Percentiles rank a stretch among this genome's conserved stretches.
phyloP scores from a whole-genome alignment of 1,140 invertebrate species.

The Eubasilissa regina region DNA sequence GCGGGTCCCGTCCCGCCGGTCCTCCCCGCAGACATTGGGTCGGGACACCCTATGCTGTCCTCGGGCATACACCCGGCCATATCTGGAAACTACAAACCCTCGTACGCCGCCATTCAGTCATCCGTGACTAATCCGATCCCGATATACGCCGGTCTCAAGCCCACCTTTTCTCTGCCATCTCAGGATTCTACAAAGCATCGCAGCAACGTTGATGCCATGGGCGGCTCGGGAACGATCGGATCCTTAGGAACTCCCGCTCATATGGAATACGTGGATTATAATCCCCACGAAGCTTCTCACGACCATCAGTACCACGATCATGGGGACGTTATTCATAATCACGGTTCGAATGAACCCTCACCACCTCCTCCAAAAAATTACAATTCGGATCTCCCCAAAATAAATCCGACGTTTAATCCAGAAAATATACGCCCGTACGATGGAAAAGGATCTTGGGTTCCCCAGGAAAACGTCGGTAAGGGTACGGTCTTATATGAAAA shows the following conservation, averaged over 20 bases:
- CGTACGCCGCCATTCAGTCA: neutral
- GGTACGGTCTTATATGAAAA: conserved; percentile 58
- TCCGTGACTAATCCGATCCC: neutral
- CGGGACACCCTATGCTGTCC: neutral
- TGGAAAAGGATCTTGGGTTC: conserved; percentile 61
- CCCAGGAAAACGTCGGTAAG: conserved; percentile 61
- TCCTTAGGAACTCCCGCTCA: conserved; percentile 64
- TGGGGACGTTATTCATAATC: conserved; percentile 65
- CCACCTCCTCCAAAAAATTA: neutral
- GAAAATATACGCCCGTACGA: conserved; percentile 11
- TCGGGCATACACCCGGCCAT: neutral
- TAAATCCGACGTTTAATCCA: conserved; percentile 4
- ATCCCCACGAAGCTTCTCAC: conserved; percentile 69
- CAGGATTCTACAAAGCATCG: conserved; percentile 59
- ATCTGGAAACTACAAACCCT: neutral
- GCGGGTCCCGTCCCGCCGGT: conserved; percentile 43
- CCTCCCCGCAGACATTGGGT: conserved; percentile 61
- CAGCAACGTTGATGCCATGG: conserved; percentile 13
- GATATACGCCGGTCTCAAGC: neutral
- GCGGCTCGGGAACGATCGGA: conserved; percentile 61
- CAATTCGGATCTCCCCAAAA: neutral
- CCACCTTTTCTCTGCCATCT: conserved; percentile 58
- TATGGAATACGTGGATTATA: conserved; percentile 67
- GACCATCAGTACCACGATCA: conserved; percentile 71
- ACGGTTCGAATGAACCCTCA: conserved; percentile 15